These are phyloP conservation scores for Pycnomerus fuliginosus DNA, from an alignment of 2,888 invertebrate genomes.

Conservation along the genomic window DNA sequence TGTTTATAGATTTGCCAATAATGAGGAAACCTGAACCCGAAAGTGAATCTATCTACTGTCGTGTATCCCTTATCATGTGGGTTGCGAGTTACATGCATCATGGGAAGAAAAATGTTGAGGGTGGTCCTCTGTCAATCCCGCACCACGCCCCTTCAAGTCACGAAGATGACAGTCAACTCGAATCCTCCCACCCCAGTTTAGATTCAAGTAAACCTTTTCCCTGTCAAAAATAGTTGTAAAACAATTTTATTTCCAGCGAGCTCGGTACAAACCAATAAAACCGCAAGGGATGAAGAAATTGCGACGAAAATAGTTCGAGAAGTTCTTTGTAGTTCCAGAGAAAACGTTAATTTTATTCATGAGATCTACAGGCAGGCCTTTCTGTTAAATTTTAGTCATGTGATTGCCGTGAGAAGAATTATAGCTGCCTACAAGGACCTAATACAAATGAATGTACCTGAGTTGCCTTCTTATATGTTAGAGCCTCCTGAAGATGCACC, in stretches of 20 bases:
- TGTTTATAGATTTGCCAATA: constrained; percentile 66
- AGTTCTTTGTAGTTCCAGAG: constrained; percentile 82
- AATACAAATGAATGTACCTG: constrained; percentile 83
- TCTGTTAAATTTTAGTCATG: constrained; percentile 81
- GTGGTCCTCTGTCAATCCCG: constrained; percentile 24
- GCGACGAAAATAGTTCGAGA: constrained; percentile 74
- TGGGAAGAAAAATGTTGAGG: constrained; percentile 58
- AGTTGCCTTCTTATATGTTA: constrained; percentile 79
- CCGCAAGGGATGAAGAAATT: constrained; percentile 49
- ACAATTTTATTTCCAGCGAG: constrained; percentile 41
- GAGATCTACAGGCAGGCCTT: constrained; percentile 94
- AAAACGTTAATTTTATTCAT: constrained; percentile 92
- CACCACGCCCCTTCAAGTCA: constrained; percentile 43
- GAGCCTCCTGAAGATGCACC: constrained; percentile 60
- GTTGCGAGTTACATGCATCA: constrained; percentile 81
- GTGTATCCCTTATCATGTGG: constrained; percentile 89
- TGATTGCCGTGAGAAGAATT: constrained; percentile 83
- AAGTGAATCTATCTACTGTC: constrained; percentile 68
- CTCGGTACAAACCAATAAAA: constrained; percentile 46
- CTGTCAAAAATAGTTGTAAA: no score
- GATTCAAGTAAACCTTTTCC: constrained; percentile 63
- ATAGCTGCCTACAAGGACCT: constrained; percentile 94
- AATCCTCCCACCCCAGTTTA: constrained; percentile 61
- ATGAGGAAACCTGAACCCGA: constrained; percentile 71
- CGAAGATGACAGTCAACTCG: constrained; percentile 56